Conservation (phyloP, 1,140 invertebrate genomes). For the Drosophila orosa region DNA sequence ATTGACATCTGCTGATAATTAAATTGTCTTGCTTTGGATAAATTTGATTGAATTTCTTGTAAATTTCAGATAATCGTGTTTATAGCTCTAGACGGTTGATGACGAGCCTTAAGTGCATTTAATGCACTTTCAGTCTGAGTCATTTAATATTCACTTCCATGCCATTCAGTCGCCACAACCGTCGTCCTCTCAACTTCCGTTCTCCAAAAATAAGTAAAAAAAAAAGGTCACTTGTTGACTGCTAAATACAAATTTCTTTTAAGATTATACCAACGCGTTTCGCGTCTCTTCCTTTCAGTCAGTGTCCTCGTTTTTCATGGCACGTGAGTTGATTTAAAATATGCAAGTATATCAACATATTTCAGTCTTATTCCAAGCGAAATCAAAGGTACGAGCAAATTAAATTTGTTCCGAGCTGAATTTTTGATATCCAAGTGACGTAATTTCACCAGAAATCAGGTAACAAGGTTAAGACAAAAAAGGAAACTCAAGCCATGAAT, state of each 20-base stretch:
- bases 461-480: constrained; percentile 26
- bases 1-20: constrained; percentile 52
- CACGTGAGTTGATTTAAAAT: constrained; percentile 38
- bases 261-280: constrained; percentile 15
- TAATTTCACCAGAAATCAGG: constrained; percentile 4
- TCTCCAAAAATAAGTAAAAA: not conserved
- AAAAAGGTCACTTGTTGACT: constrained; percentile 40
- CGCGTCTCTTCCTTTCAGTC: constrained; percentile 1
- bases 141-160: constrained; percentile 34
- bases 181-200: not conserved
- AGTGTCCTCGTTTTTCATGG: not conserved
- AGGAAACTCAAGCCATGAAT: not conserved
- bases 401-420: constrained; percentile 42
- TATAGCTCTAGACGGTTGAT: constrained; percentile 16
- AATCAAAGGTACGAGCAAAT: constrained; percentile 57
- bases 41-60: constrained; percentile 38
- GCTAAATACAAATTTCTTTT: constrained; percentile 33
- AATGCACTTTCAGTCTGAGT: constrained; percentile 36
- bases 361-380: constrained; percentile 25
- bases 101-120: constrained; percentile 34
- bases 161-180: constrained; percentile 17
- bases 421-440: constrained; percentile 32
- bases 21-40: constrained; percentile 40
- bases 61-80: constrained; percentile 39
- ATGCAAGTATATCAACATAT: constrained; percentile 7